These are phyloP conservation scores for Bubo bubo DNA, from an alignment of 2,113 vertebrate species.

Conservation along the genomic window DNA sequence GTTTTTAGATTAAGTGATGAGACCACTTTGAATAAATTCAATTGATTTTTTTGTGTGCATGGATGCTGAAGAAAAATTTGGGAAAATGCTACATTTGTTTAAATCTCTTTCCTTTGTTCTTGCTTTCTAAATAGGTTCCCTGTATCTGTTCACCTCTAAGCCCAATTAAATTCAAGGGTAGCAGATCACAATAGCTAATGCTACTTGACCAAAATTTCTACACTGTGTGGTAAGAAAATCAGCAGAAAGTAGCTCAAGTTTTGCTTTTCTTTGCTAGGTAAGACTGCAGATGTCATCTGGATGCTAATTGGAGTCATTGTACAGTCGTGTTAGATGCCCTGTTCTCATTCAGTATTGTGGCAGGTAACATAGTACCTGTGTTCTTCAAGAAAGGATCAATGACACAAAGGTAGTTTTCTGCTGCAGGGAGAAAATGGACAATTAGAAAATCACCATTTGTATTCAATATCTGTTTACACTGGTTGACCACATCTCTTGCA, in stretches of 20 bases:
- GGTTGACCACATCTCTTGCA: constrained; percentile 65
- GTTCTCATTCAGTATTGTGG: not conserved
- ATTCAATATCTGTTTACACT: constrained; percentile 67
- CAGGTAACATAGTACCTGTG: constrained; percentile 11
- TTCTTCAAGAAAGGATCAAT: constrained; percentile 38
- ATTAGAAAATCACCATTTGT: constrained; percentile 63
- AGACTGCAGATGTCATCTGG: not conserved
- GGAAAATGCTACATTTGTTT: not conserved
- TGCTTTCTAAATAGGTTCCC: not conserved
- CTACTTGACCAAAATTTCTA: not conserved
- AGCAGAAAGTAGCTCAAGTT: not conserved
- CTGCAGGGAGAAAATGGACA: constrained; percentile 37
- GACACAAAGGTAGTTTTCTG: constrained; percentile 33
- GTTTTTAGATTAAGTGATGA: not conserved
- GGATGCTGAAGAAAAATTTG: not conserved
- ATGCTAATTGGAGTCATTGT: constrained; percentile 20
- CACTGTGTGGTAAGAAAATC: not conserved
- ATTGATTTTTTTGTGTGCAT: not conserved
- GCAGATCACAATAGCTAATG: not conserved
- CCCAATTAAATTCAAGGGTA: not conserved
- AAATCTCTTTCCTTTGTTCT: not conserved
- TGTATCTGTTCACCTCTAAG: not conserved
- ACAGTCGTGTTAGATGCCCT: not conserved
- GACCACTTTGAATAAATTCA: not conserved
- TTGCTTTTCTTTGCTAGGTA: not conserved